A percentile compares a stretch with the other conserved stretches of the same genome.
Conservation (phyloP, 2,888 invertebrate species). For the Drosophila falleni region DNA sequence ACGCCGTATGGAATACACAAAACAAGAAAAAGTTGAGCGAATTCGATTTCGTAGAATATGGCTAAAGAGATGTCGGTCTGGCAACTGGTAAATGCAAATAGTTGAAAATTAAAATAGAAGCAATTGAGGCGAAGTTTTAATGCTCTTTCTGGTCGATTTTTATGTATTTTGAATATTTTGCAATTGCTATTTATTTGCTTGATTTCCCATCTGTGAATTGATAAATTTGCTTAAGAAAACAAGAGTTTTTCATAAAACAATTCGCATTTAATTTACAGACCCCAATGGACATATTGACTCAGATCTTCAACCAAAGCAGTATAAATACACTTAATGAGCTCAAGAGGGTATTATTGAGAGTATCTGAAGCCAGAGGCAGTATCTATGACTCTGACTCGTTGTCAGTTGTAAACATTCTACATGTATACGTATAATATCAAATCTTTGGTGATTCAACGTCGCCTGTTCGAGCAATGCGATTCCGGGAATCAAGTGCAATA, state of each 20-base stretch:
- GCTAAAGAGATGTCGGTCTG: slow-evolving; percentile 18
- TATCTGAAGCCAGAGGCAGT: slow-evolving; percentile 9
- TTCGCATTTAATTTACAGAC: too few species aligned
- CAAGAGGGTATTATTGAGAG: slow-evolving; percentile 17
- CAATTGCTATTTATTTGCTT: neutral
- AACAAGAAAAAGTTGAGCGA: slow-evolving; percentile 21
- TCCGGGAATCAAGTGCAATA: slow-evolving; percentile 74
- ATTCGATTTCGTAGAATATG: slow-evolving; percentile 9
- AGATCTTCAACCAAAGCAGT: neutral
- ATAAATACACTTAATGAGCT: slow-evolving; percentile 12
- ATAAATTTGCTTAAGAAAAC: too few species aligned
- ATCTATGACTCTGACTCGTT: slow-evolving; percentile 15
- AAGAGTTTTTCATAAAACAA: too few species aligned
- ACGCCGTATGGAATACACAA: slow-evolving; percentile 11
- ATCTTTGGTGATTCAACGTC: slow-evolving; percentile 49
- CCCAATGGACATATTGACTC: neutral
- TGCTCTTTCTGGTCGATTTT: slow-evolving; percentile 3
- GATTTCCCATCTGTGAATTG: too few species aligned
- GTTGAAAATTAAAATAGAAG: slow-evolving; percentile 16
- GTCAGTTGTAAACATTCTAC: neutral
- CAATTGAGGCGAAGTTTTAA: slow-evolving; percentile 2
- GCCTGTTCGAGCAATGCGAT: slow-evolving; percentile 22
- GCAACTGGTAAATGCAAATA: slow-evolving; percentile 24
- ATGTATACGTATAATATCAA: slow-evolving; percentile 27
- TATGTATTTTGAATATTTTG: neutral